Evolutionary conservation across 92 coral and sea anemone genomes (phyloP).

Genomic region (Montipora capitata): DNA sequence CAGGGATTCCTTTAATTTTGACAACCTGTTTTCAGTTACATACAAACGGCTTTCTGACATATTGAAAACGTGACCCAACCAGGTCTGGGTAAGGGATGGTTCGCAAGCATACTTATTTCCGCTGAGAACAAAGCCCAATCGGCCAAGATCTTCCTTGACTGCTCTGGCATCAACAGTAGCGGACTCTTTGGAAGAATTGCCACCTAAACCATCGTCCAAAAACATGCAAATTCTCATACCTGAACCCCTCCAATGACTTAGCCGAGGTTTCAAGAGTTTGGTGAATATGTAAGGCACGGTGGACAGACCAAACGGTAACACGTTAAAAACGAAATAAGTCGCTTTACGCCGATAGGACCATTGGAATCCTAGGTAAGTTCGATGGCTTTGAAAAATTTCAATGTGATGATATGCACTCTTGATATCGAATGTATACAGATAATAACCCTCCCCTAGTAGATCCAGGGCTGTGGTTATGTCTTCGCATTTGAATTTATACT

Average conservation of each 20-base stretch:
- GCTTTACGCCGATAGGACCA: not conserved
- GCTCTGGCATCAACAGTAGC: constrained; percentile 29
- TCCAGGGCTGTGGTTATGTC: constrained; percentile 24
- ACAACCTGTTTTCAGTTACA: constrained; percentile 50
- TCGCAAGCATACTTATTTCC: not conserved
- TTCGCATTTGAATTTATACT: constrained; percentile 30
- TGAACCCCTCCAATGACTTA: constrained; percentile 15
- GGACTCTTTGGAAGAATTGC: constrained; percentile 23
- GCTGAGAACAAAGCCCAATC: not conserved
- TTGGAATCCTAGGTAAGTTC: no score
- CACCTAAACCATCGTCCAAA: constrained; percentile 42
- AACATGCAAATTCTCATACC: constrained; percentile 52
- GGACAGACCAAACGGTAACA: constrained; percentile 8
- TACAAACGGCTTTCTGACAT: constrained; percentile 45
- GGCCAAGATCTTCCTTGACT: constrained; percentile 23
- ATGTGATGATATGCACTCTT: no score
- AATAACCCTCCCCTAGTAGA: no score
- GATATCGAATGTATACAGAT: no score
- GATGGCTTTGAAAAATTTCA: no score
- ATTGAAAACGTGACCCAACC: constrained; percentile 68
- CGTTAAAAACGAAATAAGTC: not conserved
- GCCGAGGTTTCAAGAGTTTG: constrained; percentile 29
- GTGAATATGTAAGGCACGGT: constrained; percentile 30
- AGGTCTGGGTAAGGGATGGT: constrained; percentile 1
- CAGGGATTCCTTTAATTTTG: constrained; percentile 42